A percentile compares a stretch with the other conserved stretches of the same genome.
Conservation (phyloP, 2,113 vertebrate genomes). For the Ptyas mucosa region DNA sequence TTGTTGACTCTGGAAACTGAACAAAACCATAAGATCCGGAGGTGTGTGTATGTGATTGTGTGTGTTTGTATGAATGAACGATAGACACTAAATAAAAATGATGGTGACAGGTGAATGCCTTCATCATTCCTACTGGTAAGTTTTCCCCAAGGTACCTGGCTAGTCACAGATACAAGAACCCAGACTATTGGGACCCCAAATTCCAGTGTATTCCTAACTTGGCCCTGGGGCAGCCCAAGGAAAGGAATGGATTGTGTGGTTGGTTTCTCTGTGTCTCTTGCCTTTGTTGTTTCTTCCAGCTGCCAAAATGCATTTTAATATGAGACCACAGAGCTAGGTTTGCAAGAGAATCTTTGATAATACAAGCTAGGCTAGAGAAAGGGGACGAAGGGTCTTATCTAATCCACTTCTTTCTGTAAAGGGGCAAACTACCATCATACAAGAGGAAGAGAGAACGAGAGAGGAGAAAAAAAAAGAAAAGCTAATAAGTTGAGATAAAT, state of each 20-base stretch:
- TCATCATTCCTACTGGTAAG: background rate
- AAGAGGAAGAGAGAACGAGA: background rate
- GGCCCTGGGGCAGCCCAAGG: background rate
- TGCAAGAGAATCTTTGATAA: background rate
- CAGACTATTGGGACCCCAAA: background rate
- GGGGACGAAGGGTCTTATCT: background rate
- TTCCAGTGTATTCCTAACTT: background rate
- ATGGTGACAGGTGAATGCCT: background rate
- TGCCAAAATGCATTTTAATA: background rate
- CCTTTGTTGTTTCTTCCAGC: background rate
- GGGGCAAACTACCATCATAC: background rate
- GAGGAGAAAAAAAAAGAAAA: background rate
- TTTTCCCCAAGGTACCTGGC: background rate
- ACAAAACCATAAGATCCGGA: background rate
- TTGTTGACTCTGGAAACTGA: background rate
- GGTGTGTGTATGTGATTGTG: background rate
- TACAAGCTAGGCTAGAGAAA: background rate
- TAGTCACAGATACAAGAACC: background rate
- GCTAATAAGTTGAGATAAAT: background rate
- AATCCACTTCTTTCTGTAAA: background rate
- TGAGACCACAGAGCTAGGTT: background rate
- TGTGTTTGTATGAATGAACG: background rate
- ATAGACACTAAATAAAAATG: background rate
- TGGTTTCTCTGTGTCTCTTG: background rate
- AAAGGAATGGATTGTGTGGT: background rate